Evolutionary conservation across 2,888 invertebrate species (phyloP).

Genomic region (Tholera decimalis): DNA sequence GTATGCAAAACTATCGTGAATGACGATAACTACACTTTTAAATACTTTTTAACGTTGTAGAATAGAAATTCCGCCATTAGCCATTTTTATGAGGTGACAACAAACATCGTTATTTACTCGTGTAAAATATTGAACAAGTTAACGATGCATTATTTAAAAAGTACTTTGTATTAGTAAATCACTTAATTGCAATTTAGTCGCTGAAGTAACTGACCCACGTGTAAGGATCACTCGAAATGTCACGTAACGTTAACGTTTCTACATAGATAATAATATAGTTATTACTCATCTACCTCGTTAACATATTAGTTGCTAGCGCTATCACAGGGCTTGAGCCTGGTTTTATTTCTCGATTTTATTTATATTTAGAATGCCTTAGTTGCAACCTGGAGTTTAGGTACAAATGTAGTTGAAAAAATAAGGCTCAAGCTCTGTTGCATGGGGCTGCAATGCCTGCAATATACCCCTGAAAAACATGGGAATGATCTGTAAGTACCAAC

Average conservation of each 20-base stretch:
- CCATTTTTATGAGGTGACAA: constrained; percentile 2
- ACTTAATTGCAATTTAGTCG: constrained; percentile 27
- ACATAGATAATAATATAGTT: neutral
- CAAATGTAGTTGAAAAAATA: too few species aligned
- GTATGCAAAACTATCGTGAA: too few species aligned
- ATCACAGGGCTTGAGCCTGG: neutral
- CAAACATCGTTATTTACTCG: neutral
- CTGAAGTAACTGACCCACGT: neutral
- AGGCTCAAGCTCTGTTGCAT: too few species aligned
- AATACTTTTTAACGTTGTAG: too few species aligned
- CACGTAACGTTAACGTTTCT: constrained; percentile 50
- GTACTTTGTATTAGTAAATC: constrained; percentile 32
- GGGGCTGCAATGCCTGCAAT: too few species aligned
- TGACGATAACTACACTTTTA: neutral
- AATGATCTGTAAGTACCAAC: too few species aligned
- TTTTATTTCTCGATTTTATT: too few species aligned
- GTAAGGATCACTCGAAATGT: constrained; percentile 11
- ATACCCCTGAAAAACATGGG: too few species aligned
- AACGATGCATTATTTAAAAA: constrained; percentile 45
- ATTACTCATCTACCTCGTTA: neutral
- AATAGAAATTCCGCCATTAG: constrained; percentile 4
- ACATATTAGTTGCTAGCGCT: neutral
- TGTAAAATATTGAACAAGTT: constrained; percentile 28
- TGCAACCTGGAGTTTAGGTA: too few species aligned
- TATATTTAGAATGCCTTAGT: too few species aligned